phyloP scores from a whole-genome alignment of 1,140 invertebrate species.

The Drosophila paulistorum region DNA sequence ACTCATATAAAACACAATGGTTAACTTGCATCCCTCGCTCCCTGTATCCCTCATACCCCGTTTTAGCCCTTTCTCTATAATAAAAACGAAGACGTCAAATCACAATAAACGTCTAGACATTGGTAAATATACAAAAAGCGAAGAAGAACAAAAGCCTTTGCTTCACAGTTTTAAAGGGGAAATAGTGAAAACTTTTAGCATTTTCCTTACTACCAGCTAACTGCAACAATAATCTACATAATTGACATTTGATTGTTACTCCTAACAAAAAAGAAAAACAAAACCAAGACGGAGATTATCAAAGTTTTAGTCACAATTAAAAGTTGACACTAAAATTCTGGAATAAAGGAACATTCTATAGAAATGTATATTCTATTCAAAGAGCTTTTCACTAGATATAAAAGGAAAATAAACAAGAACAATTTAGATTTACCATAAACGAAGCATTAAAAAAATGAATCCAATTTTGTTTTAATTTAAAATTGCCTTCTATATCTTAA shows the following conservation, averaged over 20 bases:
- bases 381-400: not conserved
- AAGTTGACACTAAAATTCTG: conserved; percentile 29
- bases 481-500: no score
- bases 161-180: conserved; percentile 5
- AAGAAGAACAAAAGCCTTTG: conserved; percentile 42
- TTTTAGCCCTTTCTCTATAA: not conserved
- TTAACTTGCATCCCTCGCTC: not conserved
- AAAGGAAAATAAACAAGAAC: not conserved
- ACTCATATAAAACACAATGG: conserved; percentile 30
- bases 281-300: conserved; percentile 16
- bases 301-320: conserved; percentile 23
- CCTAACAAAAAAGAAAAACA: conserved; percentile 40
- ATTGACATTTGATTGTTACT: conserved; percentile 62
- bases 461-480: no score
- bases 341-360: not conserved
- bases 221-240: conserved; percentile 67
- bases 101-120: conserved; percentile 73
- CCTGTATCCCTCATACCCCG: not conserved
- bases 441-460: no score
- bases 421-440: no score
- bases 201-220: conserved; percentile 33
- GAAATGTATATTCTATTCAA: no score
- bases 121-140: conserved; percentile 60
- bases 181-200: conserved; percentile 37
- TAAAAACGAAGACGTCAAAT: conserved; percentile 25